Base-by-base conservation (phyloP, 2,888 invertebrate genomes). In the Dascillus cervinus region DNA sequence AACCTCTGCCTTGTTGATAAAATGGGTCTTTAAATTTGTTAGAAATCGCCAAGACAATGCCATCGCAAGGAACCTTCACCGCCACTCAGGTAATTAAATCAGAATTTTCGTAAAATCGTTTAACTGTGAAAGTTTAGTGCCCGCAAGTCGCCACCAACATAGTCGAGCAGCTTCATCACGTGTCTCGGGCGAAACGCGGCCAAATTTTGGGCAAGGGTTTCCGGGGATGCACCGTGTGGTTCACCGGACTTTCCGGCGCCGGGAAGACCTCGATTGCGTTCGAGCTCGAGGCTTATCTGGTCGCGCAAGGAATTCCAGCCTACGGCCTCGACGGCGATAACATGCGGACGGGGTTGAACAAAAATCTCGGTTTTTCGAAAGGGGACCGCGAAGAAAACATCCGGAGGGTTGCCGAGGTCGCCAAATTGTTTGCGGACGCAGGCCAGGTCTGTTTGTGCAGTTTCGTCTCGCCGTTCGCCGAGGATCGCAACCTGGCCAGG, bases 221-320 rank as follows among this genome's bases (percentile, higher is more conserved):
- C 64, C 75, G 94, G 32, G 92, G 91, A 30, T 91, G 91, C 62
- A 97, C 97, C 0, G 83, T 97, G 4, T 98, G 97, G 97, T 81
- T 96, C 58, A 96, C 96, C 2, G 94, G 92, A 58, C 51, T 70
- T n/a, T 71, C 73, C 58, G 97, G 97, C 0, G 96, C 98, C 29
- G 98, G 98, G 11, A 98, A 98, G 70, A 97, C 98, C 12, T 95
- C 96, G 12, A 87, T 98, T 45, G 89, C 95, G 2, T 98, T 98
- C 56, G 92, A 92, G 41, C 72, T 98, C 22, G 98, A 98, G 67
- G 94, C 92, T 3, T 89, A 88, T 54, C 70, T 99, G 31, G 88
- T 92, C 1, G 81, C 59, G 2, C 62, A 76, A 26, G 95, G 95
- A 24, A 89, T 96, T 50, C 91, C 95, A n/a, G 87, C 95, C 0